A percentile compares a stretch with the other conserved stretches of the same genome.
Evolutionary conservation across 2,888 invertebrate species (phyloP).

Genomic region (Chydorus sphaericus): DNA sequence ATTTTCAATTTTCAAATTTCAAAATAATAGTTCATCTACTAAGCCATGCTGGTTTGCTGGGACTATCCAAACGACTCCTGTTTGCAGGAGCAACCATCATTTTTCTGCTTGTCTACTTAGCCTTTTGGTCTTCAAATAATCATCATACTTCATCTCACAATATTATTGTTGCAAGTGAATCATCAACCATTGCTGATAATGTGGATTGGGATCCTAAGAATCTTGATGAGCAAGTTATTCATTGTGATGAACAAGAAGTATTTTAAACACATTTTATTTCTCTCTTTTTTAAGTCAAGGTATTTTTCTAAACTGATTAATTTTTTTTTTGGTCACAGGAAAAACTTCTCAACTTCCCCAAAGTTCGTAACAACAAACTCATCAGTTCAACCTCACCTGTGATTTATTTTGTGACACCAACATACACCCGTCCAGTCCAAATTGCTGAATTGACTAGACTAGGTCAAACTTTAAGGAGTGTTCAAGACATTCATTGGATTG

Average conservation of each 20-base stretch:
- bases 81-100: background rate
- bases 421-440: constrained; percentile 53
- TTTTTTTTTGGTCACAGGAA: background rate
- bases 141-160: background rate
- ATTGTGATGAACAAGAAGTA: background rate
- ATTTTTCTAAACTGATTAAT: background rate
- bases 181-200: background rate
- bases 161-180: background rate
- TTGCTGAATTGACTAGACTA: constrained; percentile 59
- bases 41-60: background rate
- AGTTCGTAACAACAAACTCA: background rate
- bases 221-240: background rate
- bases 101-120: background rate
- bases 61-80: background rate
- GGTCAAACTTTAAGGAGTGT: constrained; percentile 59
- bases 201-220: background rate
- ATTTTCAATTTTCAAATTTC: background rate
- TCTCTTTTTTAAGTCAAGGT: background rate
- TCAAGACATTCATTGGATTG: constrained; percentile 57
- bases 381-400: constrained; percentile 22
- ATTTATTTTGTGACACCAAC: constrained; percentile 59
- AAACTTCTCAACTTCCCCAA: too few species aligned
- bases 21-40: background rate
- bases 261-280: background rate
- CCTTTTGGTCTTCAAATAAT: background rate